Evolutionary conservation across 2,888 invertebrate species (phyloP).

Genomic region (Allophyes oxyacanthae): DNA sequence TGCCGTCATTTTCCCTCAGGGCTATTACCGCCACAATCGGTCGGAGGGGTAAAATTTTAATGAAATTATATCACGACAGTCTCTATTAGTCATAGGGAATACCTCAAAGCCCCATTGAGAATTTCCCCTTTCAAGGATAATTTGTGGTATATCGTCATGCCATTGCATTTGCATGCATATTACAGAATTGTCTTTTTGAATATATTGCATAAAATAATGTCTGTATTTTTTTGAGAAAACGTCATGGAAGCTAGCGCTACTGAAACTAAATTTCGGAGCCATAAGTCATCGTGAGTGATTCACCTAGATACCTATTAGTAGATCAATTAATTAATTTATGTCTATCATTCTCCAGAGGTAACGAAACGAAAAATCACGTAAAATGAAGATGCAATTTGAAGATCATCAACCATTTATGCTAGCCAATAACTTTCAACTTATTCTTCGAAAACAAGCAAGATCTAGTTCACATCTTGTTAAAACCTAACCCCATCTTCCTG

Average conservation of each 20-base stretch:
- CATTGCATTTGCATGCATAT: conserved; percentile 35
- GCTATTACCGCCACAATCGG: conserved; percentile 21
- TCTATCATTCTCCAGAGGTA: no score
- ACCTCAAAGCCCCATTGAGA: conserved; percentile 34
- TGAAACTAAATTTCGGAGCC: no score
- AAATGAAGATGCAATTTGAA: no score
- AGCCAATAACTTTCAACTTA: not conserved
- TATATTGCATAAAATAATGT: no score
- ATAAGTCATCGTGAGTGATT: no score
- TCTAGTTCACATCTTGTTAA: conserved; percentile 28
- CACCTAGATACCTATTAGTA: no score
- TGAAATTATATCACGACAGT: conserved; percentile 44
- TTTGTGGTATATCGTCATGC: conserved; percentile 21
- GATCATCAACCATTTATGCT: no score
- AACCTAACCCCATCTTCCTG: conserved; percentile 38
- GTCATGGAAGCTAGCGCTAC: no score
- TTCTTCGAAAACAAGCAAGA: conserved; percentile 11
- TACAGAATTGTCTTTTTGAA: conserved; percentile 7
- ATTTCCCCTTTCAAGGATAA: conserved; percentile 24
- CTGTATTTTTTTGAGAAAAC: no score
- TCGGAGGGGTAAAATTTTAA: conserved; percentile 45
- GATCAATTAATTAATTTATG: no score
- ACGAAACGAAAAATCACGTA: no score
- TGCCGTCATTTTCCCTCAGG: conserved; percentile 15
- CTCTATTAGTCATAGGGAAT: conserved; percentile 54